Percentiles rank a stretch among this genome's conserved stretches.
Evolutionary conservation across 2,888 invertebrate genomes (phyloP).

Genomic region (Athripsodes cinereus): DNA sequence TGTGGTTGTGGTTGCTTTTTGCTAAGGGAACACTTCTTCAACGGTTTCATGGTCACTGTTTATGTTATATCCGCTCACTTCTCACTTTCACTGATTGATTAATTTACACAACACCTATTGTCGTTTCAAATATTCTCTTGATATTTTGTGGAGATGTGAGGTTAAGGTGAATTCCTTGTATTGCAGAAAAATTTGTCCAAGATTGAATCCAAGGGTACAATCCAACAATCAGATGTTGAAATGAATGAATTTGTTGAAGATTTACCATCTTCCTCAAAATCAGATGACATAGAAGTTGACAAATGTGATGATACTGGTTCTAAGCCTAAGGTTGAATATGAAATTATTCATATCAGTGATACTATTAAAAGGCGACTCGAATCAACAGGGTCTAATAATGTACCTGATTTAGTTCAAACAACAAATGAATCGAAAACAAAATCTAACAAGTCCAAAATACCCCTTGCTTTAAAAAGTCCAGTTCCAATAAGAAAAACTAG

Average conservation of each 20-base stretch:
- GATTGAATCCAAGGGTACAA: slow-evolving; percentile 7
- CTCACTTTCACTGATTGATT: neutral
- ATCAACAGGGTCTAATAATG: slow-evolving; percentile 37
- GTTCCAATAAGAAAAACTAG: slow-evolving; percentile 38
- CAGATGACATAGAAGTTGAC: neutral
- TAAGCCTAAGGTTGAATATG: slow-evolving; percentile 41
- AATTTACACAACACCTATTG: neutral
- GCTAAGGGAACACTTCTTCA: neutral
- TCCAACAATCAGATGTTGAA: slow-evolving; percentile 8
- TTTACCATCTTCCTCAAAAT: slow-evolving; percentile 7
- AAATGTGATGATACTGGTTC: neutral
- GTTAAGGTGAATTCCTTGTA: slow-evolving; percentile 17
- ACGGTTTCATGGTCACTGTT: too few relatives aligned
- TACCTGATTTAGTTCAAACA: slow-evolving; percentile 39
- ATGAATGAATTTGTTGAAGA: slow-evolving; percentile 14
- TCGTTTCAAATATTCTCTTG: neutral
- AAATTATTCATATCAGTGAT: slow-evolving; percentile 54
- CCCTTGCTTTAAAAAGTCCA: slow-evolving; percentile 42
- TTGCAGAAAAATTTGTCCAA: slow-evolving; percentile 16
- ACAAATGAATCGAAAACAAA: slow-evolving; percentile 34
- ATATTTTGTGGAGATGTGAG: neutral
- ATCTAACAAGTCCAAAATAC: slow-evolving; percentile 42
- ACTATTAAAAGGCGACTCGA: slow-evolving; percentile 57
- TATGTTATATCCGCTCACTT: neutral
- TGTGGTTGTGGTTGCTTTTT: neutral